Conservation (phyloP, 2,797 vertebrate species). For the Aphelocoma californica region DNA sequence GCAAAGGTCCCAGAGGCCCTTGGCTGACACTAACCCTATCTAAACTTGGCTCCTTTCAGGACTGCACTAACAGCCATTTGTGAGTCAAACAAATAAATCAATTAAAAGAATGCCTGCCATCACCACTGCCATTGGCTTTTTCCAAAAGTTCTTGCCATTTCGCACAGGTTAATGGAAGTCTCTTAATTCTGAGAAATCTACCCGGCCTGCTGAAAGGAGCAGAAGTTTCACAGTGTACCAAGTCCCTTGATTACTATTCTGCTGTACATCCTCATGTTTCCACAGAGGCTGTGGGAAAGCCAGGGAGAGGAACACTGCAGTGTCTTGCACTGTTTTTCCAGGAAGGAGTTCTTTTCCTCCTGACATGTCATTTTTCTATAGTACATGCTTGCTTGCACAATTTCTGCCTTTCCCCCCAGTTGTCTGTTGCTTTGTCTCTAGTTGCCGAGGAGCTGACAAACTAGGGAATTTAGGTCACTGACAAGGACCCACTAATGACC, state of each 20-base stretch:
- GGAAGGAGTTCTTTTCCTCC: not conserved
- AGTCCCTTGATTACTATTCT: not conserved
- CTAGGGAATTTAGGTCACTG: not conserved
- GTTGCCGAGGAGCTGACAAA: not conserved
- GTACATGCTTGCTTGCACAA: not conserved
- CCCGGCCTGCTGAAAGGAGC: not conserved
- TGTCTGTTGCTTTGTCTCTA: not conserved
- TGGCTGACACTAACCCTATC: conserved; percentile 7
- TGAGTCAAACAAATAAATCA: conserved; percentile 29
- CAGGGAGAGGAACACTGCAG: not conserved
- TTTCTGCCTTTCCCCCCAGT: not conserved
- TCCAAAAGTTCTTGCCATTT: not conserved
- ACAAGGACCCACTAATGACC: not conserved
- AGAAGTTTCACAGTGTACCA: not conserved
- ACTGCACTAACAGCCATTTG: not conserved
- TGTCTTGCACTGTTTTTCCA: not conserved
- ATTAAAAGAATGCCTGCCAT: not conserved
- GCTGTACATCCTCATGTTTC: not conserved
- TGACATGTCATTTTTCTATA: not conserved
- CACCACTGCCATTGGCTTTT: not conserved
- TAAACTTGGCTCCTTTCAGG: conserved; percentile 34
- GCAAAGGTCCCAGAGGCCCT: conserved; percentile 8
- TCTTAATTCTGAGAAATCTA: not conserved
- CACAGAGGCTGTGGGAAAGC: not conserved
- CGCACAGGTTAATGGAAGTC: not conserved